Conservation (phyloP, 2,888 invertebrate genomes). For the Elegia similella region DNA sequence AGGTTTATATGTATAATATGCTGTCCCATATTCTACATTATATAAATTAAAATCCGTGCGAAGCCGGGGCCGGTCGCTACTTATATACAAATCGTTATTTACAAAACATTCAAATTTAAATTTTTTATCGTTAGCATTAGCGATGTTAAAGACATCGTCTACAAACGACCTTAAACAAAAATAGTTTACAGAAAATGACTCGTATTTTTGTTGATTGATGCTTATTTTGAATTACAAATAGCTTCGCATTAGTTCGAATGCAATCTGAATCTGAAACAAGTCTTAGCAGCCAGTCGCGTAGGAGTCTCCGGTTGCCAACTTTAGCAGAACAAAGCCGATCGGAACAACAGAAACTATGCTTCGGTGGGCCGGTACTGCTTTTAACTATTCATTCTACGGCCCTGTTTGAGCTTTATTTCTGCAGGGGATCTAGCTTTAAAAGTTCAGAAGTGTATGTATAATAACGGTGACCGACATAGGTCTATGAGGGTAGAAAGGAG, state of each 20-base stretch:
- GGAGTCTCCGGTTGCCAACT: slow-evolving; percentile 2
- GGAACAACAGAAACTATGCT: not conserved
- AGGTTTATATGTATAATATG: too few species aligned
- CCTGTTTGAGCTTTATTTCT: slow-evolving; percentile 1
- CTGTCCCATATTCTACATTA: too few species aligned
- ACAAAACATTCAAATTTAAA: too few species aligned
- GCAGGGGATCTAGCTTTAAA: not conserved
- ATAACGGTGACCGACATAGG: not conserved
- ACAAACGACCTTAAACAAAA: too few species aligned
- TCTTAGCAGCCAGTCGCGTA: not conserved
- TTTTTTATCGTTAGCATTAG: too few species aligned
- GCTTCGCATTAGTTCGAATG: not conserved
- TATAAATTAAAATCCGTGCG: too few species aligned
- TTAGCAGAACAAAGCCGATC: slow-evolving; percentile 12
- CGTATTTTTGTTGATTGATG: too few species aligned
- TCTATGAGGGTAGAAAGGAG: too few species aligned
- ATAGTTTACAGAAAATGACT: too few species aligned
- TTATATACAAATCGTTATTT: too few species aligned
- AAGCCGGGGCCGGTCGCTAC: too few species aligned
- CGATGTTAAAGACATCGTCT: too few species aligned
- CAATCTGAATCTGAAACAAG: not conserved
- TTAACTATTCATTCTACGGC: slow-evolving; percentile 17
- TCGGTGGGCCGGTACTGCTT: not conserved
- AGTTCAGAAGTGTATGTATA: not conserved
- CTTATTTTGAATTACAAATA: not conserved